Conservation (phyloP, 2,113 vertebrate species). For the Microtus ochrogaster region DNA sequence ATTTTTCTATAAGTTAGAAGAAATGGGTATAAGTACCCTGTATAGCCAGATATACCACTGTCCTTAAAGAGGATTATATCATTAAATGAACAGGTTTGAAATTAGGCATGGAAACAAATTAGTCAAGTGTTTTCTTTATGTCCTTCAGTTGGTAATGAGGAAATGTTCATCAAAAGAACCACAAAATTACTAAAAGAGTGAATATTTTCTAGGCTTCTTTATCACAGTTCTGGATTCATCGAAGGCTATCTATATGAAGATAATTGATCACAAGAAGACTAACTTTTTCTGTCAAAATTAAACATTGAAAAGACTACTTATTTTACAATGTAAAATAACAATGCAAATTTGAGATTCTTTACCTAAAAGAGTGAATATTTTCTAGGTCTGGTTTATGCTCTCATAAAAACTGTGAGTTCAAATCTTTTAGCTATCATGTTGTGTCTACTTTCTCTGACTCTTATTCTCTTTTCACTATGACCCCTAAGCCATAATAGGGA, state of each 20-base stretch:
- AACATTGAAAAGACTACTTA: slow-evolving; percentile 36
- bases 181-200: slow-evolving; percentile 45
- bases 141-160: not conserved
- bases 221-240: slow-evolving; percentile 3
- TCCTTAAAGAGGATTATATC: not conserved
- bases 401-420: not conserved
- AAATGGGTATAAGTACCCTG: not conserved
- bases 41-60: not conserved
- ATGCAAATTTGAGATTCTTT: not conserved
- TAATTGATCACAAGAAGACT: not conserved
- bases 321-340: not conserved
- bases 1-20: not conserved
- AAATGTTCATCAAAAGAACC: not conserved
- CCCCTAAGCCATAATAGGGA: too few species aligned
- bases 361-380: too few species aligned
- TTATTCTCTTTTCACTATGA: not conserved
- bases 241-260: slow-evolving; percentile 52
- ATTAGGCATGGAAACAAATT: not conserved
- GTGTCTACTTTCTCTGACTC: too few species aligned
- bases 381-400: not conserved
- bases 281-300: slow-evolving; percentile 64
- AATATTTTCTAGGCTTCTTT: not conserved
- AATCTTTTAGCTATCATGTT: not conserved
- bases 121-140: too few species aligned
- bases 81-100: not conserved